These are phyloP conservation scores for Drosophila lacicola DNA, from an alignment of 2,888 invertebrate genomes.

Conservation along the genomic window DNA sequence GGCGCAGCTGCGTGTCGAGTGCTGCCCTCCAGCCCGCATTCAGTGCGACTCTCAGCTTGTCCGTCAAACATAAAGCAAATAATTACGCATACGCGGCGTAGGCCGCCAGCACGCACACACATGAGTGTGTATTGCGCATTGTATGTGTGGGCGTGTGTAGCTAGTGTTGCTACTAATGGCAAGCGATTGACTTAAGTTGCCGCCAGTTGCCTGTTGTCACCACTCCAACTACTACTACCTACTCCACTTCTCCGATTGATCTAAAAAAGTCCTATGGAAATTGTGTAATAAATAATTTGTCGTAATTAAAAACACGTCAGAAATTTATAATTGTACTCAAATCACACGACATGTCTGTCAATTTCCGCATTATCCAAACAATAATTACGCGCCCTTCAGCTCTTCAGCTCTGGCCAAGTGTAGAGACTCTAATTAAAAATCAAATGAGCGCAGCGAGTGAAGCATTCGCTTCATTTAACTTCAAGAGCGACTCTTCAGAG, in stretches of 20 bases:
- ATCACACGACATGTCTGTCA: constrained; percentile 46
- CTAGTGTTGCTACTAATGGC: constrained; percentile 70
- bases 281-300: constrained; percentile 70
- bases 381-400: constrained; percentile 39
- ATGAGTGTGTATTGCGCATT: constrained; percentile 32
- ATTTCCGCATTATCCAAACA: constrained; percentile 50
- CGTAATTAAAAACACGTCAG: constrained; percentile 66
- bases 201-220: constrained; percentile 29
- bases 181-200: constrained; percentile 69
- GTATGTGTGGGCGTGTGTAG: constrained; percentile 9
- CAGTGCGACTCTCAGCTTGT: constrained; percentile 4
- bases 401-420: constrained; percentile 11
- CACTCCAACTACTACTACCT: constrained; percentile 2
- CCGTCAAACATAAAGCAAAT: constrained; percentile 53
- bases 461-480: constrained; percentile 48
- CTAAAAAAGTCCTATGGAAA: constrained; percentile 56
- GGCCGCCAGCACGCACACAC: constrained; percentile 49
- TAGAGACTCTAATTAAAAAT: constrained; percentile 53
- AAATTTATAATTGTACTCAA: constrained; percentile 62
- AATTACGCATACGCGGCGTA: constrained; percentile 71
- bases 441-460: constrained; percentile 43
- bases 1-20: constrained; percentile 57
- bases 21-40: constrained; percentile 9
- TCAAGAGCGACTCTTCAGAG: constrained; percentile 39
- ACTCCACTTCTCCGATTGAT: constrained; percentile 1